A percentile compares a stretch with the other conserved stretches of the same genome.
Conservation (phyloP, 2,113 vertebrate genomes). For the Phrynosoma platyrhinos region DNA sequence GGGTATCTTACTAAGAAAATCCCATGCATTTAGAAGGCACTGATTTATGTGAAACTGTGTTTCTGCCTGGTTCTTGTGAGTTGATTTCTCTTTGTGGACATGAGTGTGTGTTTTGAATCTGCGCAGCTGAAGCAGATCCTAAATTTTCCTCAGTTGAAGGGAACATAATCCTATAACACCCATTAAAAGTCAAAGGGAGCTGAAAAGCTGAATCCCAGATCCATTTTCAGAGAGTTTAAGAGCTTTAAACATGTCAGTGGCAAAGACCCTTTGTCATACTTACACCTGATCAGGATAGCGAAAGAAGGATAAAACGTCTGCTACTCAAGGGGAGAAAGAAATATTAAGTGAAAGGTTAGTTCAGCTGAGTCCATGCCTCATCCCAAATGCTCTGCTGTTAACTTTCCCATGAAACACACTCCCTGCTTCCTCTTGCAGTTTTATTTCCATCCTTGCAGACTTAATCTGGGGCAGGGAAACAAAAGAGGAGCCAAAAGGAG, state of each 20-base stretch:
- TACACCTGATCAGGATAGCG: constrained; percentile 13
- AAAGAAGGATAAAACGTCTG: neutral
- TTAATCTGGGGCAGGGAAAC: constrained; percentile 29
- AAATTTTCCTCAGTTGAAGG: constrained; percentile 22
- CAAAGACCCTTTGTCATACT: constrained; percentile 18
- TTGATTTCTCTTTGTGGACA: neutral
- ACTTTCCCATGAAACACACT: constrained; percentile 41
- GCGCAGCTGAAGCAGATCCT: neutral
- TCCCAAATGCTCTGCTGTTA: constrained; percentile 8
- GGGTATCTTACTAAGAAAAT: neutral
- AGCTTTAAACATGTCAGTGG: constrained; percentile 20
- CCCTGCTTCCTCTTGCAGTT: neutral
- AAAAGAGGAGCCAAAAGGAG: constrained; percentile 17
- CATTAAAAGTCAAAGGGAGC: constrained; percentile 9
- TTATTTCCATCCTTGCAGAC: constrained; percentile 33
- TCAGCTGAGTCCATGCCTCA: neutral
- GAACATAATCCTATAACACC: constrained; percentile 18
- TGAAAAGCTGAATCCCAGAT: constrained; percentile 27
- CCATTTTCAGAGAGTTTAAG: neutral
- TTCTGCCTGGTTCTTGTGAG: neutral
- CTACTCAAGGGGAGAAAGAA: neutral
- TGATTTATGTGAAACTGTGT: neutral
- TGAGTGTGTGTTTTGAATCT: neutral
- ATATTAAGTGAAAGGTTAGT: constrained; percentile 6
- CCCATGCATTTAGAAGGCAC: neutral